Evolutionary conservation across 2,888 invertebrate species (phyloP), one percentile per base, ranked within the genome.

Genomic region (Lacanobia wlatinum): DNA sequence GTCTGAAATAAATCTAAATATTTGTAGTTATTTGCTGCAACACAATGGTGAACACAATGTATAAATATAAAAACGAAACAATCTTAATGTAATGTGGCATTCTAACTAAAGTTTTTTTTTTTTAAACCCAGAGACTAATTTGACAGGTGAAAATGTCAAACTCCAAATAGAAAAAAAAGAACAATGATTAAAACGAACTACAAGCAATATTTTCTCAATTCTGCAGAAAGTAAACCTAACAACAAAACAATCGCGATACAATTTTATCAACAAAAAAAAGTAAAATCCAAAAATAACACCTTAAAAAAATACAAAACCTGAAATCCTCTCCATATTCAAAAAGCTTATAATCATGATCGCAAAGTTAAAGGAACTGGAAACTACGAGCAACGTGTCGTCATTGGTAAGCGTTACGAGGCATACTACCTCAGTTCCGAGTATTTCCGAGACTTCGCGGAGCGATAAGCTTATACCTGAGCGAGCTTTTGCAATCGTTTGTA

Each of bases 381-480:
- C 18, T 48, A 40, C 69, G 38, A 60, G 14, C 18, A 53, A 40
- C 69, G 38, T 38, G 23, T 68, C 58, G 38, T 46, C 50, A 18
- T 56, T 38, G 43, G 50, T 52, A 46, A 69, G 58, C 65, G 60
- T 55, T 52, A 12, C 40, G 65, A 50, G 62, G 38, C 59, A 10
- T 50, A 70, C 76, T 23, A 59, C 67, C 59, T 69, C 59, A 69
- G 59, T 78, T 84, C 83, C 40, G 71, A 79, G 80, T 72, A 86
- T 90, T 91, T 56, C 92, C 86, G 78, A 88, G 91, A 91, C 91
- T 90, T 88, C 84, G 89, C 88, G 78, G 73, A 84, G 87, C 92
- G 92, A 92, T 92, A 93, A 92, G 84, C 78, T 56, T 58, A 61
- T 91, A 92, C 90, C 89, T 87, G 87, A 79, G 88, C 91, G 85